Base-by-base conservation (phyloP, 2,113 vertebrate species). In the Emydocephalus ijimae region DNA sequence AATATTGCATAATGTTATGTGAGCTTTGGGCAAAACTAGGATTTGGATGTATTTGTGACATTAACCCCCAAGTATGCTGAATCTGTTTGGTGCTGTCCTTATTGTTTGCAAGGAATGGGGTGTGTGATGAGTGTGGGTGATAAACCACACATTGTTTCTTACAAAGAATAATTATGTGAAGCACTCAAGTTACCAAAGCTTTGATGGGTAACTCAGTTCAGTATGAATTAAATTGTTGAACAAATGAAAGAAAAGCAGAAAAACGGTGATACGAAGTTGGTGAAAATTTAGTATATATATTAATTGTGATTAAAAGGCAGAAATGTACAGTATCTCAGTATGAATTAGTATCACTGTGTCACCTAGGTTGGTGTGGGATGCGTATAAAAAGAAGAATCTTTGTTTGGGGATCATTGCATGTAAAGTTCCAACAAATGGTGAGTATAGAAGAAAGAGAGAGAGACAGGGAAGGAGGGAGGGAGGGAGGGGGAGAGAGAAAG, bases 381-480 rank as follows among this genome's bases (percentile, higher is more conserved):
- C 24, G 1, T 64, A 29, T 64, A 29, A 64, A 29, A 64, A 29
- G 29, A 64, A 64, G 61, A 64, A 64, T 4, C 24, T 29, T 12
- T 29, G 61, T 29, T 12, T 29, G 61, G 11, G 3, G 26, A 23
- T 8, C 1, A 5, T 59, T 59, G 57, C 57, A 9, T 59, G 21
- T 59, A 23, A 64, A 29, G 26, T 64, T 64, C 24, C 26, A 29
- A 12, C 26, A 9, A 64, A 64, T 64, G 61, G 26, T 64, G 26
- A 29, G 3, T 26, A 64, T 11, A 12, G 61, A 64, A 64, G 61
- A 29, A 29, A 3, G 26, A 29, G 26, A 14, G 26, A 64, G 61
- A 64, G 10, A 9, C 7, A 50, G 7, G 10, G 8, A 9, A 1
- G 0, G 48, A 8, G 48, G 1, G 48, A 50, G 0, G 1, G 48